These are phyloP conservation scores for Saccostrea echinata DNA, from an alignment of 1,140 invertebrate genomes.

Conservation along the genomic window DNA sequence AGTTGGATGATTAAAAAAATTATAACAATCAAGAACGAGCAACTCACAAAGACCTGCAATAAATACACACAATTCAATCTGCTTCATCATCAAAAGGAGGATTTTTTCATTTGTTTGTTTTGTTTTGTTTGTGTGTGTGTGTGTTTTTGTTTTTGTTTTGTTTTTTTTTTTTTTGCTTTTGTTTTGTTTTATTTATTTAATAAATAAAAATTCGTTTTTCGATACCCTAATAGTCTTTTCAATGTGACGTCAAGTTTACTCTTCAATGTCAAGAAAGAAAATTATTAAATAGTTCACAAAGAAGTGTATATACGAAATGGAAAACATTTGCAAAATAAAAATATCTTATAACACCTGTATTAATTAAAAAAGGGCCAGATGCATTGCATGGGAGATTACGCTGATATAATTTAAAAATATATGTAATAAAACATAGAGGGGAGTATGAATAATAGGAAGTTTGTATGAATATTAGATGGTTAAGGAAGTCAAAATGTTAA, in stretches of 20 bases:
- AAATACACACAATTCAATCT: constrained; percentile 17
- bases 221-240: background rate
- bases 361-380: background rate
- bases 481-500: too few species aligned
- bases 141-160: too few species aligned
- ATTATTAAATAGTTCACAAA: background rate
- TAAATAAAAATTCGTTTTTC: background rate
- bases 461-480: too few species aligned
- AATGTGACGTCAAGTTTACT: too few species aligned
- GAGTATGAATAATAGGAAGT: background rate
- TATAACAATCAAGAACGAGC: constrained; percentile 20
- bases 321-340: too few species aligned
- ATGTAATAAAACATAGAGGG: background rate
- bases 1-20: constrained; percentile 5
- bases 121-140: too few species aligned
- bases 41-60: constrained; percentile 4
- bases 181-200: too few species aligned
- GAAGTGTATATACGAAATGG: background rate
- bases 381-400: background rate
- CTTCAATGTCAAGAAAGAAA: too few species aligned
- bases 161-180: too few species aligned
- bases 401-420: background rate
- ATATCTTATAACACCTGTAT: too few species aligned
- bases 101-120: too few species aligned
- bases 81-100: too few species aligned